Base-by-base conservation (phyloP, 2,113 vertebrate species). In the Mungos mungo region DNA sequence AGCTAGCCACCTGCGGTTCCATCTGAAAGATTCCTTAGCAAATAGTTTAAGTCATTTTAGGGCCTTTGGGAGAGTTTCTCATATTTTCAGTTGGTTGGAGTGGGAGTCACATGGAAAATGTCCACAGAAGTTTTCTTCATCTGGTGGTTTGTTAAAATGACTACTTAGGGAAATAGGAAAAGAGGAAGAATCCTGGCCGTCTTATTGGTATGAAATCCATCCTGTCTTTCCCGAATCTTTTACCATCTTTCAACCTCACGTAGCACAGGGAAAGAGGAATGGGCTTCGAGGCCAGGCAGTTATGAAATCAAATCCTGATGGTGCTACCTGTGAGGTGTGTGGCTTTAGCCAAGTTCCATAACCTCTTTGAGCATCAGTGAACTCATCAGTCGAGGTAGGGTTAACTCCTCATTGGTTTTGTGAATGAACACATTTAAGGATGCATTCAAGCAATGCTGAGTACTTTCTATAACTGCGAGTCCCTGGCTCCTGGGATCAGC, bases 1-100 rank as follows among this genome's bases (percentile, higher is more conserved):
- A 52, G 23, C 25, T 16, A 15, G 9, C 57, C 47, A 5, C 35
- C 45, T 41, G 10, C 0, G 0, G 25, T 47, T 13, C 10, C 60
- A 50, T 33, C 16, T 29, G 23, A 90, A 68, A 87, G n/a, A 60
- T 33, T 71, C 68, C 21, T 68, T 6, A 5, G 66, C 52, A n/a
- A 77, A 25, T 60, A 69, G 33, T 31, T 18, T 15, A 81, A 45
- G 5, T 72, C 14, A 47, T 54, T 89, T 93, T 93, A 38, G 13
- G 74, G 38, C 3, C 23, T 65, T 14, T 38, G 65, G 38, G 68
- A 54, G 14, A 11, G 18, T 33, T 92, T 93, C 54, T 18, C 71
- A 16, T 63, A 57, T 92, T 94, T 97, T 84, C n/a, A 23, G 7
- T 76, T 13, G 18, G 9, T 4, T 60, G 9, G 5, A 2, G 12